Percentiles rank a stretch among this genome's conserved stretches.
phyloP scores from a whole-genome alignment of 2,888 invertebrate species.

The Phaedon cochleariae region DNA sequence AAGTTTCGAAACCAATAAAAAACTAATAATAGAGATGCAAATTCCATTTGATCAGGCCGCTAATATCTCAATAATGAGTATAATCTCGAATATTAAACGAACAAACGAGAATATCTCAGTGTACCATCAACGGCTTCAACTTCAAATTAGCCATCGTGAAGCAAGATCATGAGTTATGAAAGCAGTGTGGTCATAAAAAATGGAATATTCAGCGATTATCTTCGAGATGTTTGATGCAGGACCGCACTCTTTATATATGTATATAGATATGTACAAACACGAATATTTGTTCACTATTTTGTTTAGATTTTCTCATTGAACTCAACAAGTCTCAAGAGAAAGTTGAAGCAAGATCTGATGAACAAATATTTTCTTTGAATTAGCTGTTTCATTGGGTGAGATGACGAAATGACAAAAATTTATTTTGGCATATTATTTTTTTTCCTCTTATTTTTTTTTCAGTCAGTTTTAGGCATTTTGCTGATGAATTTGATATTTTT shows the following conservation, averaged over 20 bases:
- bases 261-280: no score
- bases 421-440: no score
- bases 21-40: slow-evolving; percentile 21
- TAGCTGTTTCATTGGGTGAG: no score
- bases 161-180: slow-evolving; percentile 17
- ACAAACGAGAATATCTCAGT: slow-evolving; percentile 20
- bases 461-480: no score
- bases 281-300: no score
- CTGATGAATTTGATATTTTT: no score
- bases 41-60: slow-evolving; percentile 29
- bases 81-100: slow-evolving; percentile 28
- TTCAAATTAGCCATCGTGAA: slow-evolving; percentile 28
- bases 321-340: no score
- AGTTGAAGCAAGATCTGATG: no score
- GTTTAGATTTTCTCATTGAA: no score
- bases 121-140: slow-evolving; percentile 21
- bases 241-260: neutral
- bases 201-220: slow-evolving; percentile 4
- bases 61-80: slow-evolving; percentile 34
- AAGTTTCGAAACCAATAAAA: neutral
- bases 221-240: neutral
- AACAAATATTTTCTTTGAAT: no score
- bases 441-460: no score
- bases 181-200: neutral
- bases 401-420: no score